Evolutionary conservation across 2,113 vertebrate genomes (phyloP).

Genomic region (Capreolus pygargus): DNA sequence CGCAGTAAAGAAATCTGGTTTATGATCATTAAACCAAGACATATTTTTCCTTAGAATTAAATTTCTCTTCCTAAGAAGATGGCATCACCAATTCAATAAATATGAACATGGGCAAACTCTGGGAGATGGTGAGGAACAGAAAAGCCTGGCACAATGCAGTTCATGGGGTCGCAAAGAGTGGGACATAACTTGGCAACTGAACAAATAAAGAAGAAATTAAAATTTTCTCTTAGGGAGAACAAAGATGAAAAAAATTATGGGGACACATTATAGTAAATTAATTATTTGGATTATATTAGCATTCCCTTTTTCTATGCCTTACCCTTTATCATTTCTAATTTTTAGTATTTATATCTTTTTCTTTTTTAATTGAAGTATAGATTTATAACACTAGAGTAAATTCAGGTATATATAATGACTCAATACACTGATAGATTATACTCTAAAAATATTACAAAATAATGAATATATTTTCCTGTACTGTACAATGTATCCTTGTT

Average conservation of each 20-base stretch:
- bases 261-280: neutral
- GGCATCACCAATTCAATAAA: neutral
- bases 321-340: neutral
- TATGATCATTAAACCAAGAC: neutral
- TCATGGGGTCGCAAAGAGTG: neutral
- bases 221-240: neutral
- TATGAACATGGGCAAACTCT: neutral
- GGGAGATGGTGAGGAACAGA: neutral
- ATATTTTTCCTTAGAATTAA: neutral
- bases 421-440: neutral
- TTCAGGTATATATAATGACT: neutral
- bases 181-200: neutral
- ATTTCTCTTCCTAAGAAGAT: neutral
- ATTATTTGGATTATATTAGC: neutral
- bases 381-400: neutral
- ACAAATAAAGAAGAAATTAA: neutral
- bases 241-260: neutral
- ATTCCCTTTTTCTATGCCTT: slow-evolving; percentile 11
- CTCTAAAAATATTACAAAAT: neutral
- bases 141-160: neutral
- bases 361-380: neutral
- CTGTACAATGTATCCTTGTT: neutral
- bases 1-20: neutral
- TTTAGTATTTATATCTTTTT: neutral
- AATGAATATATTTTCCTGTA: neutral